Evolutionary conservation across 2,888 invertebrate genomes (phyloP), one percentile per base, ranked within the genome.

Genomic region (Myathropa florea): DNA sequence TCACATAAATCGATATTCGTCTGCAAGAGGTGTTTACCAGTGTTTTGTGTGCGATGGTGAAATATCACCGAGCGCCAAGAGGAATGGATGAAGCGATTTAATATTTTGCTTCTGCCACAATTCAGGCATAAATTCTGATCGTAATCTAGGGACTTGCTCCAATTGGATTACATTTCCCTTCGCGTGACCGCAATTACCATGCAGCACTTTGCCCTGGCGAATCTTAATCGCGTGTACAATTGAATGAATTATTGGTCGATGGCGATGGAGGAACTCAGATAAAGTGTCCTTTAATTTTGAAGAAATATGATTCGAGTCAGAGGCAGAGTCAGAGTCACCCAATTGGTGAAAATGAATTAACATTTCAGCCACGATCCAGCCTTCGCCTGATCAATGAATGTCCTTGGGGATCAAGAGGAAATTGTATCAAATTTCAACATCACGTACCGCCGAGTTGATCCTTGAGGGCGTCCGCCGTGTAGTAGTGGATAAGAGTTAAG

Each of bases 1-100:
- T 65, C 59, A 18, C 57, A 26, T 21, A 55, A 77, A 83, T 83
- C 82, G 82, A 83, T 83, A 71, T 83, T 77, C 39, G 28, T 59
- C 36, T 77, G 24, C 18, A 23, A 26, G 61, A 63, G 55, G 68
- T 21, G 4, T 65, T 26, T 67, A 46, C 59, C 39, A 68, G 75
- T 68, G 73, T 68, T 63, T 53, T 23, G 53, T 53, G 28, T 70
- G 26, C 59, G 65, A 82, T 82, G n/a, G n/a, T n/a, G 77, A 82
- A 61, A 39, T 77, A 71, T 70, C 67, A 18, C 53, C 33, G 12
- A 24, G 65, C 53, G 26, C 53, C 33, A 7, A 30, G 65, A 67
- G 71, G 64, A 24, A 65, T 65, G 61, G 26, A n/a, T 63, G 65
- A 70, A 77, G 59, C 64, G 76, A 76, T 82, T 75, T 67, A 55